Base-by-base conservation (phyloP, 1,140 invertebrate genomes). In the Solen grandis region DNA sequence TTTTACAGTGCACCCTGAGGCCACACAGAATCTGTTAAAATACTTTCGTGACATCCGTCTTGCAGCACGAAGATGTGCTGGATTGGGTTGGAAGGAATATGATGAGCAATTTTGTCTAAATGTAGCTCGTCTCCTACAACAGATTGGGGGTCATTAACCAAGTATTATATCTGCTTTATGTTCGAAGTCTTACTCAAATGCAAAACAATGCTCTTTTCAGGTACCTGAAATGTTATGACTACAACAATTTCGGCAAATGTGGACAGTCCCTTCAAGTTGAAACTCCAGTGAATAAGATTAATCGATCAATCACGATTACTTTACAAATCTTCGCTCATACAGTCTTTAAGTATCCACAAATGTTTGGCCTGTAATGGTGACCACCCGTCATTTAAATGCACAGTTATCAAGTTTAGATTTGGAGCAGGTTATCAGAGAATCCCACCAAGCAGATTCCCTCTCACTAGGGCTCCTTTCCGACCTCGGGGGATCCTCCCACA, bases 21-120 rank as follows among this genome's bases (percentile, higher is more conserved):
- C 16, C 16, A 8, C 8, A 10, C 55, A 59, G 55, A 25, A 13
- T 27, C 27, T 59, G 22, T 25, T 59, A 8, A 59, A 59, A 27
- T 59, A 59, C 27, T n/a, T 59, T n/a, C 55, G 27, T 59, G 27
- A 19, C 55, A 59, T 59, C 25, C 55, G 55, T 27, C 55, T 59
- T 13, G 22, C 10, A 10, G 55, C 55, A 19, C 8, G 16, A 10
- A 59, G 55, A 59, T n/a, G 16, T 59, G 27, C 16, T n/a, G 55
- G 55, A 8, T 25, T n/a, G 25, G 55, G 55, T n/a, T 59, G 55
- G 55, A 19, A 27, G 10, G 16, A 8, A 13, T 59, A 25, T 59
- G 55, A 59, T 59, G 55, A 59, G 27, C 55, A 59, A 25, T 59
- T 59, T 27, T 10, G 10, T n/a, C 16, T 19, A 10, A 59, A 59